phyloP scores from a whole-genome alignment of 2,888 invertebrate genomes.

The Monoplex corrugatus region DNA sequence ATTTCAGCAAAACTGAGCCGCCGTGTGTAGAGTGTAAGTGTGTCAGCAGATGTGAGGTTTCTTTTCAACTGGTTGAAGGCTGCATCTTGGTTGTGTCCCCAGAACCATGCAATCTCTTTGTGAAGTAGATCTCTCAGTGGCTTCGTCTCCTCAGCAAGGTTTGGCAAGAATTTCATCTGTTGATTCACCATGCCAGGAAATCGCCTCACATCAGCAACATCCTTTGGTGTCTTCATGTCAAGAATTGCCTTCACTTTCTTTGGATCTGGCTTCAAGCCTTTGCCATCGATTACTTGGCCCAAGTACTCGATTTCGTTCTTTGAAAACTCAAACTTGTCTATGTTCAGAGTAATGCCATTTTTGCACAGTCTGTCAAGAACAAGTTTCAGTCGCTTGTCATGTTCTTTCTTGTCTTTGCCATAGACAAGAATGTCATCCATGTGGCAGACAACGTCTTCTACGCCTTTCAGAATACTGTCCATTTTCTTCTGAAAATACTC shows the following conservation, averaged over 20 bases:
- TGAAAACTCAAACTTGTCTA: background rate
- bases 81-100: background rate
- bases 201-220: background rate
- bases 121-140: constrained; percentile 13
- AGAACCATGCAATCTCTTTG: constrained; percentile 18
- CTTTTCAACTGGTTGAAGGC: constrained; percentile 18
- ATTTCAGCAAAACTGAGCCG: too few relatives aligned
- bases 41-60: constrained; percentile 5
- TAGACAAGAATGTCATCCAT: constrained; percentile 60
- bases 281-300: constrained; percentile 11
- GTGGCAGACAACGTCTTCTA: constrained; percentile 54
- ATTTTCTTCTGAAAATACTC: constrained; percentile 44
- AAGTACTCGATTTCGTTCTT: constrained; percentile 3
- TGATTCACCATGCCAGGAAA: constrained; percentile 8
- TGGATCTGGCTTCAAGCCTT: background rate
- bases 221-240: constrained; percentile 14
- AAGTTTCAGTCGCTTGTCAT: constrained; percentile 1
- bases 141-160: background rate
- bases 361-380: background rate
- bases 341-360: background rate
- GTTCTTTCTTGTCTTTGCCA: background rate
- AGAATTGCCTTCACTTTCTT: constrained; percentile 8
- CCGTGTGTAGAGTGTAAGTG: background rate
- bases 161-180: background rate
- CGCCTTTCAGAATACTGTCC: constrained; percentile 32